phyloP scores from a whole-genome alignment of 2,113 vertebrate species.

The Prionailurus viverrinus region DNA sequence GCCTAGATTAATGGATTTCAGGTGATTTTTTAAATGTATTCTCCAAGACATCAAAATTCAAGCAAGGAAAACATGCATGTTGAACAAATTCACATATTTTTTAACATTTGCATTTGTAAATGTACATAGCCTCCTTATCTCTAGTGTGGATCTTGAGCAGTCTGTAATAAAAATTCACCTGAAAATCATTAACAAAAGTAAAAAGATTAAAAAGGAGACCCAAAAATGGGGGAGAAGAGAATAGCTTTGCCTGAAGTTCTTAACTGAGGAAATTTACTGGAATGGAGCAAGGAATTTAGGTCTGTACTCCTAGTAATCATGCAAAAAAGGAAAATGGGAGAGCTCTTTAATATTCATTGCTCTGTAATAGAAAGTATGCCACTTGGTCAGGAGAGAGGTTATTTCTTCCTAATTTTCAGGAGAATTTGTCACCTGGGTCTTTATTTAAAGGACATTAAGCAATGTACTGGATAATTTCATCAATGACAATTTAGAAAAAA shows the following conservation, averaged over 20 bases:
- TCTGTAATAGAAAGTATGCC: not conserved
- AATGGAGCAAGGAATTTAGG: not conserved
- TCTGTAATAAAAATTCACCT: not conserved
- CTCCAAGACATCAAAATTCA: not conserved
- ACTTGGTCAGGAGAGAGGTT: not conserved
- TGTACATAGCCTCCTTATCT: not conserved
- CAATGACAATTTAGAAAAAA: not conserved
- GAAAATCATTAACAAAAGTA: not conserved
- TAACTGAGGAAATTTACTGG: not conserved
- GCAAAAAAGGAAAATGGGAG: not conserved
- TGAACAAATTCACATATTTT: conserved; percentile 3
- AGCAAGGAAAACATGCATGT: not conserved
- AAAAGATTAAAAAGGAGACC: not conserved
- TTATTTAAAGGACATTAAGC: not conserved
- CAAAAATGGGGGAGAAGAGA: not conserved
- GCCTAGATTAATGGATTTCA: not conserved
- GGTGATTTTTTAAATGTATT: not conserved
- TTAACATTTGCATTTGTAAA: not conserved
- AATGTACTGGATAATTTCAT: not conserved
- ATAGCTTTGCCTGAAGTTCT: not conserved
- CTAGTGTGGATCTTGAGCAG: not conserved
- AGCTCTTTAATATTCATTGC: not conserved
- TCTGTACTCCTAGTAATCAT: conserved; percentile 6
- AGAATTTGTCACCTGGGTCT: not conserved
- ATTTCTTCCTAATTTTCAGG: not conserved